These are phyloP conservation scores for Leucophora obtusa DNA, from an alignment of 2,888 invertebrate genomes.

Conservation along the genomic window DNA sequence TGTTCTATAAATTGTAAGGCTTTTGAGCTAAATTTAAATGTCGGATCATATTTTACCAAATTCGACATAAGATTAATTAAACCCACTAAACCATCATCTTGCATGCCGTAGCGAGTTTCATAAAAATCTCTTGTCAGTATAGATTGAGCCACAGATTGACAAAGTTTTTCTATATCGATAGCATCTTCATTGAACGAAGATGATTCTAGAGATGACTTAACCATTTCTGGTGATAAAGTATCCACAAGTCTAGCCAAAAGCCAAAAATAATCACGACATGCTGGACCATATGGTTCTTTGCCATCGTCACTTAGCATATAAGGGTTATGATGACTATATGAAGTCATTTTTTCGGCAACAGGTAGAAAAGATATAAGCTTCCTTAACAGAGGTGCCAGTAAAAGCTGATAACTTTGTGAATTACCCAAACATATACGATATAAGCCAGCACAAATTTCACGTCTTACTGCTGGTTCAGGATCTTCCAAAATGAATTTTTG, in stretches of 20 bases:
- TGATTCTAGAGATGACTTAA: slow-evolving; percentile 82
- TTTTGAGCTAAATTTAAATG: slow-evolving; percentile 89
- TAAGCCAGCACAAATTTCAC: slow-evolving; percentile 95
- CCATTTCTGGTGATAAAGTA: slow-evolving; percentile 88
- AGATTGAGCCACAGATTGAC: slow-evolving; percentile 86
- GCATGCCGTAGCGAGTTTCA: slow-evolving; percentile 89
- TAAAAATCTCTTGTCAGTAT: slow-evolving; percentile 88
- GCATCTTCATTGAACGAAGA: slow-evolving; percentile 69
- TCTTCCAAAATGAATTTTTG: slow-evolving; percentile 92
- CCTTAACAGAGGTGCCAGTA: slow-evolving; percentile 88
- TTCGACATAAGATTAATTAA: slow-evolving; percentile 92
- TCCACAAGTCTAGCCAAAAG: slow-evolving; percentile 92
- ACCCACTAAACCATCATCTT: slow-evolving; percentile 94
- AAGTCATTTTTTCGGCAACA: slow-evolving; percentile 90
- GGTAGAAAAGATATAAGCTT: slow-evolving; percentile 89
- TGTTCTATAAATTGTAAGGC: slow-evolving; percentile 82
- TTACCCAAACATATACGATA: slow-evolving; percentile 90
- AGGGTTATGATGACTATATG: slow-evolving; percentile 75
- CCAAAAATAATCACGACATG: slow-evolving; percentile 97
- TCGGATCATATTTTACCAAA: slow-evolving; percentile 91
- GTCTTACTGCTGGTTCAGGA: slow-evolving; percentile 93
- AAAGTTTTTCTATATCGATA: slow-evolving; percentile 85
- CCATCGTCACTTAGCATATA: slow-evolving; percentile 80
- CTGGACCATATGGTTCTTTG: slow-evolving; percentile 96
- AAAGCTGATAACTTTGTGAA: slow-evolving; percentile 80